Conservation (phyloP, 2,113 vertebrate genomes). For the Natator depressus region DNA sequence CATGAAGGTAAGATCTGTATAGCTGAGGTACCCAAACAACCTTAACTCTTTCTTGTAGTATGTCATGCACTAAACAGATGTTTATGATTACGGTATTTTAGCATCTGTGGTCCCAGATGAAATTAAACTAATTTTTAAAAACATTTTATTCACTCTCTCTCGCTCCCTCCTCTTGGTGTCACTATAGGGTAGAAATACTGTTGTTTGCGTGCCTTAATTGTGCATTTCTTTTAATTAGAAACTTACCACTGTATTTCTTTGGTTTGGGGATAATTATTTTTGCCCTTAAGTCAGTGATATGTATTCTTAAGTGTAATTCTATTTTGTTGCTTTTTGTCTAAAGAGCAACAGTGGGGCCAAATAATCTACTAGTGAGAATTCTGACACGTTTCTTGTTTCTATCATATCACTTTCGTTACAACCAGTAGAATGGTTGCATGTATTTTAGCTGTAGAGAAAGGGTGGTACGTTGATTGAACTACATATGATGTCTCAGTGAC, state of each 20-base stretch:
- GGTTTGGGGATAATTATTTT: background rate
- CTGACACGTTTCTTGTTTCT: background rate
- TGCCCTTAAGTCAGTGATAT: background rate
- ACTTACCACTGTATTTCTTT: background rate
- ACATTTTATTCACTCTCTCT: background rate
- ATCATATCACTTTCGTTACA: background rate
- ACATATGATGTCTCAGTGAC: background rate
- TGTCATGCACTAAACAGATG: background rate
- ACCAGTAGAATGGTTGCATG: background rate
- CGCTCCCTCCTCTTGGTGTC: background rate
- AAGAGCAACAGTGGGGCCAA: background rate
- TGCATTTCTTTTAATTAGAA: background rate
- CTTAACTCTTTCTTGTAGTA: background rate
- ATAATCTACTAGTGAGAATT: background rate
- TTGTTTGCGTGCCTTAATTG: background rate
- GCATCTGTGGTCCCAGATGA: background rate
- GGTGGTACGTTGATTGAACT: background rate
- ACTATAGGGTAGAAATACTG: background rate
- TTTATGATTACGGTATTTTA: background rate
- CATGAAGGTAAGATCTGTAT: background rate
- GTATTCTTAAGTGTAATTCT: background rate
- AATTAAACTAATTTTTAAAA: background rate
- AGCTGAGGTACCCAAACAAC: background rate
- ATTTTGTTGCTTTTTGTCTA: background rate
- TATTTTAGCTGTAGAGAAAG: background rate